Evolutionary conservation across 2,888 invertebrate genomes (phyloP).

Genomic region (Notodonta dromedarius): DNA sequence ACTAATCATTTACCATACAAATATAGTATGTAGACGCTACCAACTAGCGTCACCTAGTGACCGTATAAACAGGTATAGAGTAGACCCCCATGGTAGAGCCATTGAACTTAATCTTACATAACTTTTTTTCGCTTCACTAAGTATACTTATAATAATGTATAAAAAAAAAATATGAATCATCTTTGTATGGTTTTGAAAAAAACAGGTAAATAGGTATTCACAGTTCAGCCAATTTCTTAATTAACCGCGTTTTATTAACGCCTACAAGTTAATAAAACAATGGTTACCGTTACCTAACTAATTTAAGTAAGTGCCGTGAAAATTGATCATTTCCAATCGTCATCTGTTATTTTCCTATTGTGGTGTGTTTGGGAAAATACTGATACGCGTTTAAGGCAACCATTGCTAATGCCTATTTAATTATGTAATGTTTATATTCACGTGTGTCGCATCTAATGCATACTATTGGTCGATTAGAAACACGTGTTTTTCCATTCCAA

Average conservation of each 20-base stretch:
- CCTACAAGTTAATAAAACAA: neutral
- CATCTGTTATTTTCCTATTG: neutral
- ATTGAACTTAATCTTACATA: too few species aligned
- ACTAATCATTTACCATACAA: too few species aligned
- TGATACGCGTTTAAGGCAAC: neutral
- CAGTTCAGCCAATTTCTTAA: neutral
- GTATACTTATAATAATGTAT: too few species aligned
- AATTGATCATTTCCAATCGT: neutral
- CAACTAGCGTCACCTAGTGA: too few species aligned
- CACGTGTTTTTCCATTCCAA: neutral
- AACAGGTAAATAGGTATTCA: too few species aligned
- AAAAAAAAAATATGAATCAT: too few species aligned
- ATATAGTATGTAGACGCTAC: too few species aligned
- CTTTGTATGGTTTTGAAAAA: too few species aligned
- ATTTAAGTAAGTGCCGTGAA: neutral
- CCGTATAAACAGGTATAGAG: too few species aligned
- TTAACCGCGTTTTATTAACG: neutral
- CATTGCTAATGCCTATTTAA: neutral
- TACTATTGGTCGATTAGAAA: neutral
- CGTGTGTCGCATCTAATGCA: neutral
- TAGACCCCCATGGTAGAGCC: too few species aligned
- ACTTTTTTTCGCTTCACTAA: too few species aligned
- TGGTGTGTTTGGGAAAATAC: neutral
- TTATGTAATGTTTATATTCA: too few species aligned
- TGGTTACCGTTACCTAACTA: neutral